Evolutionary conservation across 2,797 vertebrate species (phyloP).

Genomic region (Knipowitschia caucasica): DNA sequence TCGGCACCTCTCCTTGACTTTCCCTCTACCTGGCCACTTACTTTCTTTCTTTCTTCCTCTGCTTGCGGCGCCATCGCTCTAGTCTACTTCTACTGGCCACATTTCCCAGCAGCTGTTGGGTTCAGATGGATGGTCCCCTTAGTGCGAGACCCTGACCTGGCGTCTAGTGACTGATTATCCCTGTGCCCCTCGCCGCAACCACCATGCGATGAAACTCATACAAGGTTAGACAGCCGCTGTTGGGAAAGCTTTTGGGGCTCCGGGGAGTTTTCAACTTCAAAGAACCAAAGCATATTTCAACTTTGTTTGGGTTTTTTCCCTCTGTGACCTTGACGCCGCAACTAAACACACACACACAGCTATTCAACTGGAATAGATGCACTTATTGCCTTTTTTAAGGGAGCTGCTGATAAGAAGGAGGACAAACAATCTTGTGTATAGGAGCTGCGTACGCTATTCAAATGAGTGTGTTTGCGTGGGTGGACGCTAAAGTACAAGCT

Average conservation of each 20-base stretch:
- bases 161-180: constrained; percentile 72
- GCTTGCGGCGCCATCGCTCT: constrained; percentile 25
- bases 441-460: constrained; percentile 15
- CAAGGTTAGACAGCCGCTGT: constrained; percentile 48
- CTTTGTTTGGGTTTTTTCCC: constrained; percentile 41
- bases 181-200: constrained; percentile 50
- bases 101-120: constrained; percentile 65
- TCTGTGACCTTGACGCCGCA: constrained; percentile 57
- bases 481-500: constrained; percentile 31
- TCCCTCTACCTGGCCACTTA: constrained; percentile 28
- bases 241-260: constrained; percentile 37
- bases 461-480: constrained; percentile 36
- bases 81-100: constrained; percentile 36
- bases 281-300: constrained; percentile 41
- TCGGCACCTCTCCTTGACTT: constrained; percentile 59
- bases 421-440: constrained; percentile 24
- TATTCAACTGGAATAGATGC: constrained; percentile 37
- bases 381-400: constrained; percentile 36
- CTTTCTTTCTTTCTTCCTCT: constrained; percentile 2
- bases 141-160: constrained; percentile 66
- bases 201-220: constrained; percentile 31
- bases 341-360: constrained; percentile 39
- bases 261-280: constrained; percentile 11
- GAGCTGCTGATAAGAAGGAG: constrained; percentile 28
- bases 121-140: constrained; percentile 70